Evolutionary conservation across 1,140 invertebrate species (phyloP).

Genomic region (Trachymyrmex septentrionalis): DNA sequence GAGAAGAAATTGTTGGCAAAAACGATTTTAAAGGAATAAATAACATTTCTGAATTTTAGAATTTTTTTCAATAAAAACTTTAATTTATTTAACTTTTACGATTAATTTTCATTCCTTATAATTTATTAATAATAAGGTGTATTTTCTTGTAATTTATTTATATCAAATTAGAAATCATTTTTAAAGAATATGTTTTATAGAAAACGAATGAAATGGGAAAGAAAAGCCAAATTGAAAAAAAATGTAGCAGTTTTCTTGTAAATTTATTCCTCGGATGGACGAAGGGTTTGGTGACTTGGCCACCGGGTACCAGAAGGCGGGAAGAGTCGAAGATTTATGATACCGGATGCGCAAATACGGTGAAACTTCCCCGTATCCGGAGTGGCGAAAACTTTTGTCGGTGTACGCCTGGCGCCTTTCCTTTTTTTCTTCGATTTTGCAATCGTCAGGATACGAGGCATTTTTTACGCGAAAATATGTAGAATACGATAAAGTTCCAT

Average conservation of each 20-base stretch:
- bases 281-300: slow-evolving; percentile 76
- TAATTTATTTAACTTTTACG: background rate
- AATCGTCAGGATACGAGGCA: background rate
- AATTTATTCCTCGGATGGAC: slow-evolving; percentile 75
- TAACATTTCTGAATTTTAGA: background rate
- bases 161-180: background rate
- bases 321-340: slow-evolving; percentile 79
- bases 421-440: slow-evolving; percentile 5
- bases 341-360: slow-evolving; percentile 82
- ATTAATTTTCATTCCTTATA: slow-evolving; percentile 16
- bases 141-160: background rate
- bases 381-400: slow-evolving; percentile 79
- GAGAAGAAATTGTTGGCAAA: background rate
- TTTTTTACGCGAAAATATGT: background rate
- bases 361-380: slow-evolving; percentile 82
- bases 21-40: background rate
- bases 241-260: slow-evolving; percentile 62
- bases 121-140: slow-evolving; percentile 20
- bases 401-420: slow-evolving; percentile 64
- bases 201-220: background rate
- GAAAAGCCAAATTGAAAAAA: slow-evolving; percentile 42
- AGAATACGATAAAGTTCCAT: background rate
- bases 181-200: background rate
- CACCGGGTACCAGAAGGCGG: slow-evolving; percentile 74
- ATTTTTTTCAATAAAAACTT: background rate